Percentiles rank a stretch among this genome's conserved stretches.
phyloP scores from a whole-genome alignment of 2,113 vertebrate species.

The Malurus elegans region DNA sequence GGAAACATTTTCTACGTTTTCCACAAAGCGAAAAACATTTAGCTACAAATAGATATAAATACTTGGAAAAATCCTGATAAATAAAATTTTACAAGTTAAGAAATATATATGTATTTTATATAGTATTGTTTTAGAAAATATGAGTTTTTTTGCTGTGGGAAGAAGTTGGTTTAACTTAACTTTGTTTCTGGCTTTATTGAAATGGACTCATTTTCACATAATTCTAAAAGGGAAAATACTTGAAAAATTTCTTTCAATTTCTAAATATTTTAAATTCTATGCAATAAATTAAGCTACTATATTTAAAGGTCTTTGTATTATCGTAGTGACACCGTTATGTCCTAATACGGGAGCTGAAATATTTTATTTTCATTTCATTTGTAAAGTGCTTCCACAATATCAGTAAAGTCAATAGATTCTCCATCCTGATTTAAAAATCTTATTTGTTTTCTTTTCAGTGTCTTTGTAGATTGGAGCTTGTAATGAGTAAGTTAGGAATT shows the following conservation, averaged over 20 bases:
- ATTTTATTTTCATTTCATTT: neutral
- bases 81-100: no score
- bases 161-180: neutral
- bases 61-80: neutral
- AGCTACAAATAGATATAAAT: neutral
- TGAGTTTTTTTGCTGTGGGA: neutral
- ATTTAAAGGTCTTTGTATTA: neutral
- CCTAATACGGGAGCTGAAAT: neutral
- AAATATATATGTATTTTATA: neutral
- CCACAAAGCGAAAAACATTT: neutral
- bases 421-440: neutral
- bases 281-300: neutral
- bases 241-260: neutral
- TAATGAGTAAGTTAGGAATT: neutral
- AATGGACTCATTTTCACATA: rapidly evolving
- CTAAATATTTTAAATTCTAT: neutral
- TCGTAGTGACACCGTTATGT: neutral
- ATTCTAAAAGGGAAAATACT: neutral
- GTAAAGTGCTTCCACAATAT: neutral
- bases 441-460: neutral
- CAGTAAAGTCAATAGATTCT: neutral
- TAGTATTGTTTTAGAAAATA: neutral
- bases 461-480: neutral
- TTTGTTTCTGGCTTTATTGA: neutral
- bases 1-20: neutral